phyloP scores from a whole-genome alignment of 2,888 invertebrate species.

The Nomada ferruginata region DNA sequence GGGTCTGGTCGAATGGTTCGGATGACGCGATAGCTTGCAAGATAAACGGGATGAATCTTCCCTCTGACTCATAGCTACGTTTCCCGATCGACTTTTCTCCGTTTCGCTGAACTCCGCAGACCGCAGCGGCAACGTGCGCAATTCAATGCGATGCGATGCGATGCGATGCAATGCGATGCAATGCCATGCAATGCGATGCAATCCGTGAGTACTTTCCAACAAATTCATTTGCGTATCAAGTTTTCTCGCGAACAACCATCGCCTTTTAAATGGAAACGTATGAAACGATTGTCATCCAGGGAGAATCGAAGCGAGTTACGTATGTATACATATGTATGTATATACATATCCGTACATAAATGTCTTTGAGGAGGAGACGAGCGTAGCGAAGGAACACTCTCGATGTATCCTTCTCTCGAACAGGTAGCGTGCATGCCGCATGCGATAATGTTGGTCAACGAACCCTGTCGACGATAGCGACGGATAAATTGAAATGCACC shows the following conservation, averaged over 20 bases:
- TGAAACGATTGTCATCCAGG: background rate
- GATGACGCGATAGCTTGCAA: background rate
- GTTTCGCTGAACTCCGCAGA: background rate
- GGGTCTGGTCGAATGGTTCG: too few species aligned
- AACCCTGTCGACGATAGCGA: constrained; percentile 56
- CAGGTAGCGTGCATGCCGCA: constrained; percentile 51
- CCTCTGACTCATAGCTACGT: constrained; percentile 6
- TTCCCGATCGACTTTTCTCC: background rate
- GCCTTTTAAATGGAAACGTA: too few species aligned
- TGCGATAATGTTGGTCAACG: constrained; percentile 67
- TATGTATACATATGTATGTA: background rate
- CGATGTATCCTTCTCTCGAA: constrained; percentile 5
- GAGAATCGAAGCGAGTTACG: background rate
- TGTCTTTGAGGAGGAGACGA: constrained; percentile 50
- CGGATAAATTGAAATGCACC: constrained; percentile 72
- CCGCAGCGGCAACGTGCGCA: too few species aligned
- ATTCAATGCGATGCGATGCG: too few species aligned
- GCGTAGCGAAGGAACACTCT: constrained; percentile 46
- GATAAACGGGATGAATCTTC: constrained; percentile 9
- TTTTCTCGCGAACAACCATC: too few species aligned
- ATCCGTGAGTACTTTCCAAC: background rate
- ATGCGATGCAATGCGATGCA: too few species aligned
- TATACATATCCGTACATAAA: background rate
- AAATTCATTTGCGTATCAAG: background rate
- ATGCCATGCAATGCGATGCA: too few species aligned